Conservation (phyloP, 2,113 vertebrate genomes). For the Anseranas semipalmata region DNA sequence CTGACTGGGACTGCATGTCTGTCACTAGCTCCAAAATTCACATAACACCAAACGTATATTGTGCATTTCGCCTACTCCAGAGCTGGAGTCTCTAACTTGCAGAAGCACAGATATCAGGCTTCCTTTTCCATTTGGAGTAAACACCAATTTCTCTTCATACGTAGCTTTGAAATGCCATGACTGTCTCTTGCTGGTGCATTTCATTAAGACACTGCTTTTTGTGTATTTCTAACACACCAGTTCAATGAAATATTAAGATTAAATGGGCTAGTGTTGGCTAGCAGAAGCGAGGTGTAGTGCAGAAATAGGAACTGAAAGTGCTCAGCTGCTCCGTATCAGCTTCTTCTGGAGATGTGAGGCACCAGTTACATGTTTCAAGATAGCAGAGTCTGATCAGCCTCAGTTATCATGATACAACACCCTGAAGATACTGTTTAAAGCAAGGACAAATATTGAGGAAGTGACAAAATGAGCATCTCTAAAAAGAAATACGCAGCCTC, state of each 20-base stretch:
- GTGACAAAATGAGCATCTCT: not conserved
- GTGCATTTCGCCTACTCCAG: not conserved
- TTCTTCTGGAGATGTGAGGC: not conserved
- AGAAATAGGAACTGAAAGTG: not conserved
- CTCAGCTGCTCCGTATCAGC: not conserved
- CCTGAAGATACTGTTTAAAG: not conserved
- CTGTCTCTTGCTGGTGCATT: not conserved
- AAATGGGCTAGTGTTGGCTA: not conserved
- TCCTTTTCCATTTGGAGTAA: not conserved
- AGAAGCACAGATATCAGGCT: not conserved
- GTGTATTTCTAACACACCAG: not conserved
- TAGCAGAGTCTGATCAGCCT: not conserved
- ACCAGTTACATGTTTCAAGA: not conserved
- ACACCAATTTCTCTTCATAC: not conserved
- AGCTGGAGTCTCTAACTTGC: not conserved
- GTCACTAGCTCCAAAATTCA: slow-evolving; percentile 34
- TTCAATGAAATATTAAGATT: not conserved
- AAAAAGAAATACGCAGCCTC: not conserved
- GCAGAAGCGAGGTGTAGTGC: not conserved
- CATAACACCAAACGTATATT: slow-evolving; percentile 4
- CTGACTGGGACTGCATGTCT: slow-evolving; percentile 18
- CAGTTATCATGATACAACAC: not conserved
- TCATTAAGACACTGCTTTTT: not conserved
- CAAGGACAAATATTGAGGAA: not conserved
- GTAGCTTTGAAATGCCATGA: not conserved